Evolutionary conservation across 2,888 invertebrate species (phyloP).

Genomic region (Prenolepis imparis): DNA sequence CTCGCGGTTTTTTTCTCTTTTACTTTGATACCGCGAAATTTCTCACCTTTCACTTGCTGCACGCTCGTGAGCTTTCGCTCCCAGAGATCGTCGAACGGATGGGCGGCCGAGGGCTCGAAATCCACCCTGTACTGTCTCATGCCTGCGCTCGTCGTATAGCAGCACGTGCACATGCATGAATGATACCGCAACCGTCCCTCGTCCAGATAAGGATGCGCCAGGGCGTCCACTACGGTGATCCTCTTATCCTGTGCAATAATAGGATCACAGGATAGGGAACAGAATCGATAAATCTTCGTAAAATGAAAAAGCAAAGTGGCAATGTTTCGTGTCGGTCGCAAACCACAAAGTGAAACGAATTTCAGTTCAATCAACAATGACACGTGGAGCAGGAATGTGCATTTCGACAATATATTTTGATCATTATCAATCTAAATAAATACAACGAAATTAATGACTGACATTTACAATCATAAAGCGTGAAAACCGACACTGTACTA

Average conservation of each 20-base stretch:
- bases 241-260: conserved; percentile 92
- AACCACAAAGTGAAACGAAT: background rate
- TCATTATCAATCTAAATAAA: conserved; percentile 29
- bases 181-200: conserved; percentile 99
- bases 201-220: conserved; percentile 98
- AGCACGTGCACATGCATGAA: conserved; percentile 99
- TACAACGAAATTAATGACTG: background rate
- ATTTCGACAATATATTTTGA: background rate
- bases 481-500: conserved; percentile 1
- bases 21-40: background rate
- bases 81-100: conserved; percentile 98
- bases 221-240: conserved; percentile 97
- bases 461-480: background rate
- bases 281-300: conserved; percentile 47
- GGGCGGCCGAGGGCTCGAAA: conserved; percentile 96
- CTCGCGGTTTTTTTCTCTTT: background rate
- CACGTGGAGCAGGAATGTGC: background rate
- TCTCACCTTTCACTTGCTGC: conserved; percentile 96
- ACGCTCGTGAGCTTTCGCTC: conserved; percentile 97
- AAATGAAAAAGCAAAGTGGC: background rate
- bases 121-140: conserved; percentile 95
- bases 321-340: background rate
- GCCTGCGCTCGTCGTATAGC: conserved; percentile 92
- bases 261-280: conserved; percentile 73
- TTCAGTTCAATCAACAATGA: background rate